Conservation (phyloP, 2,888 invertebrate species). For the Tanytarsus gracilentus region DNA sequence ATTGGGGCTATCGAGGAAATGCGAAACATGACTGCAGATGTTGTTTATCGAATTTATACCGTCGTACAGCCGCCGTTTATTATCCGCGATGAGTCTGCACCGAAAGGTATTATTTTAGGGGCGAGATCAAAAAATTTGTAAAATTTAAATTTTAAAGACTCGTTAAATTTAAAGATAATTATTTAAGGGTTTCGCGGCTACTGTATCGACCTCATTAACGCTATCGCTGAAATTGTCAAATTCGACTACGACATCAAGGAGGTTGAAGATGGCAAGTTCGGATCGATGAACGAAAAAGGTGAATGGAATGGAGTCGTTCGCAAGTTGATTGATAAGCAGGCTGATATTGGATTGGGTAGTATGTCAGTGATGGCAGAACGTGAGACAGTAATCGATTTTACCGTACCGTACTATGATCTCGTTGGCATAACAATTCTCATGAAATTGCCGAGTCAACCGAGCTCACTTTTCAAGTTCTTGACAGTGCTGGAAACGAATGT, state of each 20-base stretch:
- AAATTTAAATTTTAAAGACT: no score
- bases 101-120: no score
- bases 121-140: no score
- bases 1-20: conserved; percentile 57
- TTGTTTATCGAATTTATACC: conserved; percentile 79
- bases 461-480: conserved; percentile 92
- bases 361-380: conserved; percentile 96
- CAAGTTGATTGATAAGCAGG: conserved; percentile 72
- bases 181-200: conserved; percentile 21
- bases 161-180: no score
- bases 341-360: conserved; percentile 89
- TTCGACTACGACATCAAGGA: conserved; percentile 86
- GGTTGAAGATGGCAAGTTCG: conserved; percentile 73
- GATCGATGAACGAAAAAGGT: conserved; percentile 77
- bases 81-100: conserved; percentile 55
- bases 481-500: conserved; percentile 93
- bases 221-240: conserved; percentile 71
- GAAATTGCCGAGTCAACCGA: conserved; percentile 79
- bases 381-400: conserved; percentile 95
- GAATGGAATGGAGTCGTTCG: conserved; percentile 80
- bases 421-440: conserved; percentile 96
- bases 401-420: conserved; percentile 95
- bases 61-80: conserved; percentile 81
- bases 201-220: conserved; percentile 75
- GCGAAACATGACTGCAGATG: conserved; percentile 67